A percentile compares a stretch with the other conserved stretches of the same genome.
These are phyloP conservation scores for Nasua narica DNA, from an alignment of 2,797 vertebrate species.

Conservation along the genomic window DNA sequence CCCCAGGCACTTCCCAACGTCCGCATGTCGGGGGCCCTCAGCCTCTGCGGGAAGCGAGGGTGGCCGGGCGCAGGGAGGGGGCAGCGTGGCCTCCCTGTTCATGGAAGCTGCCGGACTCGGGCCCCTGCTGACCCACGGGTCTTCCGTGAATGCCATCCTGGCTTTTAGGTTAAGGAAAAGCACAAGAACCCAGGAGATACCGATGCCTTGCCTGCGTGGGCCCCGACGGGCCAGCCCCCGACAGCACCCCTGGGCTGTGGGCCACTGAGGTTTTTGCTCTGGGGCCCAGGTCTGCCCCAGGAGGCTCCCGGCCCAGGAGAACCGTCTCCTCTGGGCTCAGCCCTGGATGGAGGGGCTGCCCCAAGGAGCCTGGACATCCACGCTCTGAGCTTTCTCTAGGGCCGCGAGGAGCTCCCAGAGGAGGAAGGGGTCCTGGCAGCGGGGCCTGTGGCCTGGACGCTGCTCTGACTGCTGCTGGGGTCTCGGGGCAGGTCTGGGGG, in stretches of 20 bases:
- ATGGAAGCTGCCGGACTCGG: not conserved
- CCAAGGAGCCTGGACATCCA: rapidly evolving
- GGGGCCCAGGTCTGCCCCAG: not conserved
- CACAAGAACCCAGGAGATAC: slow-evolving; percentile 42
- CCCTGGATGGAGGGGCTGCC: not conserved
- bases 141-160: not conserved
- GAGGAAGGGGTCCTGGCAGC: not conserved
- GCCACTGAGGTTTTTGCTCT: no score
- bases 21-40: rapidly evolving
- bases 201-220: slow-evolving; percentile 40
- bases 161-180: not conserved
- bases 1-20: rapidly evolving
- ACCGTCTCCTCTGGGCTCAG: no score
- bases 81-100: rapidly evolving
- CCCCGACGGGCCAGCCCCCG: not conserved
- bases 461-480: not conserved
- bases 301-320: not conserved
- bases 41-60: not conserved
- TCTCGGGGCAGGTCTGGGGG: rapidly evolving
- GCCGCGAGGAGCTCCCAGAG: not conserved
- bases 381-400: not conserved
- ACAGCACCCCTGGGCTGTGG: rapidly evolving
- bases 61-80: not conserved
- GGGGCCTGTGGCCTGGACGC: not conserved
- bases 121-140: rapidly evolving